phyloP scores from a whole-genome alignment of 2,888 invertebrate genomes.

The Andrena flavipes region DNA sequence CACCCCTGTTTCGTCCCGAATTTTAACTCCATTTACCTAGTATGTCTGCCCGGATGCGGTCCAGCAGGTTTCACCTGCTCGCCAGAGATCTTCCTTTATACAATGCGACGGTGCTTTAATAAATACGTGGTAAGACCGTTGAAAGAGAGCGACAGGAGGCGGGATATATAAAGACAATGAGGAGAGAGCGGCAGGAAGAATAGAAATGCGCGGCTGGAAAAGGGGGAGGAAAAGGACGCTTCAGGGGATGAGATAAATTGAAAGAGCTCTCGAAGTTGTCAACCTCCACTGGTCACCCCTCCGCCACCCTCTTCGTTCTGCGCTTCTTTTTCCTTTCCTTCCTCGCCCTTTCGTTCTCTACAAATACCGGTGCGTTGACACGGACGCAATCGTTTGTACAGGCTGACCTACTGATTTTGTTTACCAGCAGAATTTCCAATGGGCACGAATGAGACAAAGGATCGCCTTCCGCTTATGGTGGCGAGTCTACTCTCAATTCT shows the following conservation, averaged over 20 bases:
- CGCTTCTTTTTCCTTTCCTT: constrained; percentile 29
- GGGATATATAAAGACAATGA: constrained; percentile 43
- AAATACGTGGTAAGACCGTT: constrained; percentile 69
- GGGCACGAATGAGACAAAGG: too few relatives aligned
- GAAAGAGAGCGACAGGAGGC: constrained; percentile 35
- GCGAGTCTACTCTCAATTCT: too few relatives aligned
- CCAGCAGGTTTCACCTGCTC: background rate
- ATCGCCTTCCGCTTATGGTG: too few relatives aligned
- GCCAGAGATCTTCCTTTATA: constrained; percentile 27
- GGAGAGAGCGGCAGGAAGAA: constrained; percentile 49
- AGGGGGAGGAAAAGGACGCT: constrained; percentile 72
- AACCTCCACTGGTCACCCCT: constrained; percentile 74
- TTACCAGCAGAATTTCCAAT: background rate
- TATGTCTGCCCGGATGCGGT: background rate
- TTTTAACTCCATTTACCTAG: background rate
- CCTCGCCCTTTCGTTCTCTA: constrained; percentile 8
- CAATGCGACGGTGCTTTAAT: constrained; percentile 75
- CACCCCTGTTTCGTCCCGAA: too few relatives aligned
- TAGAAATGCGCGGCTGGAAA: constrained; percentile 58
- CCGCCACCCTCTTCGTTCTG: constrained; percentile 1
- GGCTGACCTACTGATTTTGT: constrained; percentile 16
- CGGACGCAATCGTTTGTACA: background rate
- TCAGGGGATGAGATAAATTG: constrained; percentile 83
- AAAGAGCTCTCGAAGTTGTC: constrained; percentile 84
- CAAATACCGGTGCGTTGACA: constrained; percentile 7